These are phyloP conservation scores for Rhamnusium bicolor DNA, from an alignment of 2,888 invertebrate species.

Conservation along the genomic window DNA sequence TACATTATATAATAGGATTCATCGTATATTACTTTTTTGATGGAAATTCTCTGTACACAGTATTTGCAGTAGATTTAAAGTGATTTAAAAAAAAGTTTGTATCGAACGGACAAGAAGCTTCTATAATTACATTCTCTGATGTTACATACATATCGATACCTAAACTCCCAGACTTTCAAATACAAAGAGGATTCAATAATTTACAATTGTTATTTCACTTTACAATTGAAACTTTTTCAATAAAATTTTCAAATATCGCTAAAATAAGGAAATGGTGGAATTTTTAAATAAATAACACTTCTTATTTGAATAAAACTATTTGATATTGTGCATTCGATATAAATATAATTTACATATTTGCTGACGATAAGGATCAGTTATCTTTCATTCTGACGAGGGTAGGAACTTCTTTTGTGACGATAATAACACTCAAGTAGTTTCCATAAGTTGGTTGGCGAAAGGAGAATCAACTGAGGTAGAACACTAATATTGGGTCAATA, in stretches of 20 bases:
- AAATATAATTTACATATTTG: no score
- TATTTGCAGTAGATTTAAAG: conserved; percentile 1
- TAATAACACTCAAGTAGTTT: no score
- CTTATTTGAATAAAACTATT: no score
- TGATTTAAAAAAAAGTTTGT: conserved; percentile 12
- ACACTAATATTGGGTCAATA: no score
- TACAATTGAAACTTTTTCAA: neutral
- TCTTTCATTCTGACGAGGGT: no score
- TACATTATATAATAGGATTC: conserved; percentile 45
- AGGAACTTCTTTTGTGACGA: no score
- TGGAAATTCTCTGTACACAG: conserved; percentile 30
- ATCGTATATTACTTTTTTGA: conserved; percentile 35
- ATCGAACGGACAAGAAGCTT: neutral
- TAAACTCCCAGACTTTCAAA: conserved; percentile 5
- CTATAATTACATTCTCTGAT: neutral
- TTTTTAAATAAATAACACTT: neutral
- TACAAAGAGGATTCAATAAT: neutral
- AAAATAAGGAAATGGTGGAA: neutral
- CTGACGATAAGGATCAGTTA: no score
- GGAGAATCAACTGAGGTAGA: no score
- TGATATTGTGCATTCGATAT: no score
- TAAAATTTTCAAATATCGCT: neutral
- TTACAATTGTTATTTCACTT: conserved; percentile 12
- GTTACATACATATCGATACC: neutral
- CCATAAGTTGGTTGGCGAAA: no score